phyloP scores from a whole-genome alignment of 2,797 vertebrate genomes.

The Anabacerthia variegaticeps region DNA sequence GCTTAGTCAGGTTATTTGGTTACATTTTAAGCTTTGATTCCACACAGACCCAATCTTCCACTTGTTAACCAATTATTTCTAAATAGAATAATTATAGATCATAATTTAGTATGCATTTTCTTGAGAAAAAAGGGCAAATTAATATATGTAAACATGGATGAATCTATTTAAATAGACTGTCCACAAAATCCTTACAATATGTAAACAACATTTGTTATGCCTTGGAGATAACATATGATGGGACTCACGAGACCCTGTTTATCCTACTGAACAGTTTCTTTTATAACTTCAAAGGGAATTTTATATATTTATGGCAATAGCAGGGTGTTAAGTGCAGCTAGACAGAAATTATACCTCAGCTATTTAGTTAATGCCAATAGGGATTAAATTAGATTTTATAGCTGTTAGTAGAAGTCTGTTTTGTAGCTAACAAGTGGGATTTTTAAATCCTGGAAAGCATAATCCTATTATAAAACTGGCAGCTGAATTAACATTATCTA shows the following conservation, averaged over 20 bases:
- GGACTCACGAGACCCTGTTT: conserved; percentile 75
- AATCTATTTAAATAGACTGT: conserved; percentile 79
- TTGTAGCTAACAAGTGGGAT: conserved; percentile 80
- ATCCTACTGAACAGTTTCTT: conserved; percentile 75
- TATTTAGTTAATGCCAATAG: conserved; percentile 80
- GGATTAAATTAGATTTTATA: conserved; percentile 83
- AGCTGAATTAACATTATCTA: conserved; percentile 79
- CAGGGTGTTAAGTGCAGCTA: conserved; percentile 77
- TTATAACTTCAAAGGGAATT: conserved; percentile 80
- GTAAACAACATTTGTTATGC: conserved; percentile 81
- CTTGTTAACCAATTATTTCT: conserved; percentile 66
- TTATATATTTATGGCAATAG: conserved; percentile 78
- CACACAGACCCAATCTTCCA: neutral
- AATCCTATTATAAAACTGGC: conserved; percentile 82
- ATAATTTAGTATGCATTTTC: conserved; percentile 68
- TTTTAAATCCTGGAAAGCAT: conserved; percentile 82
- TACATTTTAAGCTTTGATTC: conserved; percentile 57
- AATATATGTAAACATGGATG: conserved; percentile 73
- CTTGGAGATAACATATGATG: conserved; percentile 76
- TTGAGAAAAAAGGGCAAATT: conserved; percentile 71
- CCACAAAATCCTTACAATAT: conserved; percentile 74
- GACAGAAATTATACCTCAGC: conserved; percentile 77
- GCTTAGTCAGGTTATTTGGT: conserved; percentile 56
- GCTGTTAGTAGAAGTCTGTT: conserved; percentile 77
- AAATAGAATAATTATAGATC: conserved; percentile 63